These are phyloP conservation scores for Pangasius macronema DNA, from an alignment of 2,797 vertebrate genomes.

Conservation along the genomic window DNA sequence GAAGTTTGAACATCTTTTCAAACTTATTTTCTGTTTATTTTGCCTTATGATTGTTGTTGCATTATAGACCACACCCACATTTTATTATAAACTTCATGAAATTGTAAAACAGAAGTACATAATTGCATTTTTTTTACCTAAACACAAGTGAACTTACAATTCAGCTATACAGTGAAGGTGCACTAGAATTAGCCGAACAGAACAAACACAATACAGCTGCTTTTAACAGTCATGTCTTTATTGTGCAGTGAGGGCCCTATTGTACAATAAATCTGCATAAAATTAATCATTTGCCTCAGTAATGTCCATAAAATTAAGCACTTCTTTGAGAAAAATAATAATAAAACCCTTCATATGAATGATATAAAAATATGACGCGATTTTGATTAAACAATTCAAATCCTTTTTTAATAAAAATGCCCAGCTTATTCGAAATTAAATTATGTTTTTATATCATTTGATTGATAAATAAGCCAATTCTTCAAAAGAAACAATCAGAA, in stretches of 20 bases:
- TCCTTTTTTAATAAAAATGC: background rate
- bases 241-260: background rate
- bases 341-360: background rate
- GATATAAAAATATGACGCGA: background rate
- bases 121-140: background rate
- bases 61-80: background rate
- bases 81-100: background rate
- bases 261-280: background rate
- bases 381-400: background rate
- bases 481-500: background rate
- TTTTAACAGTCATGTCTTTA: conserved; percentile 1
- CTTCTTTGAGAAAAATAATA: background rate
- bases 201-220: background rate
- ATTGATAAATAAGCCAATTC: background rate
- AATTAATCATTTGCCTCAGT: background rate
- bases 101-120: background rate
- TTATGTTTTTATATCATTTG: background rate
- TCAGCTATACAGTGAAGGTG: background rate
- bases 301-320: background rate
- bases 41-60: background rate
- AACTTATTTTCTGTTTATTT: background rate
- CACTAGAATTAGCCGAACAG: background rate
- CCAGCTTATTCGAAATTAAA: background rate
- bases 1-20: background rate
- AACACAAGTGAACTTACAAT: background rate